phyloP scores from a whole-genome alignment of 2,888 invertebrate species.

The Melieria picta region DNA sequence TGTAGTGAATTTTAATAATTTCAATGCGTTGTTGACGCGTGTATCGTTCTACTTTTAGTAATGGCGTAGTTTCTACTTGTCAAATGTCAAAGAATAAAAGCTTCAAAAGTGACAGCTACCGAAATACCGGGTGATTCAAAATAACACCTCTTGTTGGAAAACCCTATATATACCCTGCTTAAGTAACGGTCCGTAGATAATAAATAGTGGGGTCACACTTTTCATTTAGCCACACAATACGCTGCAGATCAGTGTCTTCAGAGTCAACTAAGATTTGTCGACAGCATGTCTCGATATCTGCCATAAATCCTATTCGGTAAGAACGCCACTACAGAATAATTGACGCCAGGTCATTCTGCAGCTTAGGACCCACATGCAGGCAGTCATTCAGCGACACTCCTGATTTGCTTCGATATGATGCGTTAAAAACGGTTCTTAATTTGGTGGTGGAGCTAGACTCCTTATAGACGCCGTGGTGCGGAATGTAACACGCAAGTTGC shows the following conservation, averaged over 20 bases:
- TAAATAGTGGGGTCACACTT: conserved; percentile 10
- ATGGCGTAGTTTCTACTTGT: too few species aligned
- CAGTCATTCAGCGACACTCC: conserved; percentile 28
- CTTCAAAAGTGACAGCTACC: too few species aligned
- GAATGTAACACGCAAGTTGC: not conserved
- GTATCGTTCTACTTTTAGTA: too few species aligned
- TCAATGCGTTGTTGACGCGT: too few species aligned
- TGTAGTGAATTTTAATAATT: too few species aligned
- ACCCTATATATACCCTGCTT: too few species aligned
- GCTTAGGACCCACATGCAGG: conserved; percentile 33
- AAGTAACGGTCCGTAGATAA: conserved; percentile 34
- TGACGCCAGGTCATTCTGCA: conserved; percentile 31
- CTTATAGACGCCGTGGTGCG: conserved; percentile 39
- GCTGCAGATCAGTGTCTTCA: conserved; percentile 33
- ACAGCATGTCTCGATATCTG: conserved; percentile 37
- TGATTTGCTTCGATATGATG: conserved; percentile 24
- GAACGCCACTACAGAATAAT: conserved; percentile 32
- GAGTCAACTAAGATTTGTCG: conserved; percentile 34
- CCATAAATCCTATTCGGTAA: too few species aligned
- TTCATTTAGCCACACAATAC: conserved; percentile 33
- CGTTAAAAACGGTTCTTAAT: conserved; percentile 38
- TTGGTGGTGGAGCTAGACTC: conserved; percentile 39
- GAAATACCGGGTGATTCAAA: too few species aligned
- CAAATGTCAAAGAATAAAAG: too few species aligned
- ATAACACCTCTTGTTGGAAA: too few species aligned